Percentiles rank a stretch among this genome's conserved stretches.
These are phyloP conservation scores for Probaryconus sp. DNA, from an alignment of 1,140 invertebrate genomes.

Conservation along the genomic window DNA sequence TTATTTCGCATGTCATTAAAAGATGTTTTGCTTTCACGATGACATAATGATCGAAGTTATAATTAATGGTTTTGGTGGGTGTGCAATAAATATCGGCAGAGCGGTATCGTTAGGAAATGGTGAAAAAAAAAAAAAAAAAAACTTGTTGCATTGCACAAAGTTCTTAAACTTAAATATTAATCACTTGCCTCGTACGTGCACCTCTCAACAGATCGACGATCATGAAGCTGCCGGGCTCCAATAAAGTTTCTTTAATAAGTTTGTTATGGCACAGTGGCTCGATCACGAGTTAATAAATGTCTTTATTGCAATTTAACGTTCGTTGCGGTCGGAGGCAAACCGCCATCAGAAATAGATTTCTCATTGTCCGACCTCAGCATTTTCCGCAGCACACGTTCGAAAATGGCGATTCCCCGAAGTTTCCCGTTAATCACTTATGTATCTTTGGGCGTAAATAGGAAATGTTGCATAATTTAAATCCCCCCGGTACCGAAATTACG, in stretches of 20 bases:
- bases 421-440: conserved; percentile 41
- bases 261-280: conserved; percentile 30
- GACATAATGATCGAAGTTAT: too few species aligned
- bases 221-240: conserved; percentile 21
- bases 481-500: conserved; percentile 25
- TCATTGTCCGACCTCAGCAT: conserved; percentile 41
- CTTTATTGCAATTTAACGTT: conserved; percentile 57
- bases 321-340: conserved; percentile 32
- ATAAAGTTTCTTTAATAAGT: conserved; percentile 46
- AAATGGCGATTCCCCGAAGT: conserved; percentile 14
- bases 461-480: conserved; percentile 32
- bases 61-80: background rate
- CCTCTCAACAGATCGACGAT: conserved; percentile 1
- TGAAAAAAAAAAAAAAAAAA: conserved; percentile 5
- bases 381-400: conserved; percentile 34
- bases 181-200: conserved; percentile 20
- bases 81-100: too few species aligned
- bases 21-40: too few species aligned
- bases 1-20: too few species aligned
- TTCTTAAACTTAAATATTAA: conserved; percentile 16
- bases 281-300: conserved; percentile 55
- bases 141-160: conserved; percentile 17
- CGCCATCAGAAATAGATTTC: conserved; percentile 52
- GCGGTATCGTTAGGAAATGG: too few species aligned
- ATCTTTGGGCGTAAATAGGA: conserved; percentile 24